phyloP scores from a whole-genome alignment of 2,888 invertebrate genomes.

The Cephus sareptanus region DNA sequence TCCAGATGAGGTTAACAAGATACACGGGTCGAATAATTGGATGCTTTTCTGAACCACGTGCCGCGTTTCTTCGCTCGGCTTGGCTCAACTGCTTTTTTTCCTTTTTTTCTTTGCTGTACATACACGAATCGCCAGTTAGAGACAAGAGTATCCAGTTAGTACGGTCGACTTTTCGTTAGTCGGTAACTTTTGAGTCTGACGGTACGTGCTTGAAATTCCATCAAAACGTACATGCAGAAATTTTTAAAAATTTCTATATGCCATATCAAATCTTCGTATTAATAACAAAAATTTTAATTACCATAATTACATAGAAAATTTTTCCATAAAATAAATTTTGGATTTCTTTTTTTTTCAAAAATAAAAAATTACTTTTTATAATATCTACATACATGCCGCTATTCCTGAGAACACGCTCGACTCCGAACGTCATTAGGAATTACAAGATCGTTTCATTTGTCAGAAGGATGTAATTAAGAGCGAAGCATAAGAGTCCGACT shows the following conservation, averaged over 20 bases:
- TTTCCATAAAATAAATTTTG: no score
- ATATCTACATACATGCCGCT: background rate
- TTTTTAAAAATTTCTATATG: background rate
- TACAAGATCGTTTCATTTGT: background rate
- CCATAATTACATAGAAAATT: no score
- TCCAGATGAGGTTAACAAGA: constrained; percentile 8
- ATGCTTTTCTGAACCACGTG: constrained; percentile 1
- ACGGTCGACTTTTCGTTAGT: background rate
- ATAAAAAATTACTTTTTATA: background rate
- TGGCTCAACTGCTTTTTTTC: background rate
- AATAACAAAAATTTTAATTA: no score
- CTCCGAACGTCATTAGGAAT: background rate
- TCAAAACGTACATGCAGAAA: background rate
- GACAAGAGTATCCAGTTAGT: background rate
- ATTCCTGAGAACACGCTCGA: background rate
- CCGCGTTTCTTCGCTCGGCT: background rate
- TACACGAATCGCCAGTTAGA: background rate
- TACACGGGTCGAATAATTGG: constrained; percentile 8
- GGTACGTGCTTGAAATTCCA: background rate
- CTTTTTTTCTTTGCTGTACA: background rate
- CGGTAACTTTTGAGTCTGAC: background rate
- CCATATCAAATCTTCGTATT: background rate
- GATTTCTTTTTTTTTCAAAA: no score
- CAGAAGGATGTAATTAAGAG: background rate
- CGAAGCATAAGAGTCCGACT: background rate